Evolutionary conservation across 2,888 invertebrate genomes (phyloP).

Genomic region (Griposia aprilina): DNA sequence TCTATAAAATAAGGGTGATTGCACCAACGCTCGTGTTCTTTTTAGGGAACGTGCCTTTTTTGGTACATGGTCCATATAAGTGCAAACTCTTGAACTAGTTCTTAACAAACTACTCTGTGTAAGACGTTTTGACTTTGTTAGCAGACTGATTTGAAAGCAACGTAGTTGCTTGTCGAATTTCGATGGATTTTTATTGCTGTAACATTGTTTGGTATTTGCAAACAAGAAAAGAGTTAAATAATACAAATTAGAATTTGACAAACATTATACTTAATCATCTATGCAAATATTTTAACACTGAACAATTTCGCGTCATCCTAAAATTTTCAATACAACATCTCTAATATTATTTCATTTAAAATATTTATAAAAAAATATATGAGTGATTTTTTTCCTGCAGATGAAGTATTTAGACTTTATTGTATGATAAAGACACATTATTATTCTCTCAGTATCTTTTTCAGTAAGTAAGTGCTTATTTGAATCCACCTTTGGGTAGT

Average conservation of each 20-base stretch:
- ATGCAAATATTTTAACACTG: background rate
- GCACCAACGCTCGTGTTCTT: constrained; percentile 61
- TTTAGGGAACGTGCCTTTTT: constrained; percentile 60
- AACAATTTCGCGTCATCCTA: background rate
- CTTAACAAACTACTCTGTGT: constrained; percentile 34
- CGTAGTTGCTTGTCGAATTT: constrained; percentile 9
- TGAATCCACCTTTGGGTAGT: background rate
- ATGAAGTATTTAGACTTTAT: background rate
- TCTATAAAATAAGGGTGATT: constrained; percentile 81
- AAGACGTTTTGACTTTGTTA: constrained; percentile 22
- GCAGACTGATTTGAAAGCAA: constrained; percentile 13
- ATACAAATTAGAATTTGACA: background rate
- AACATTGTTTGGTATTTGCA: constrained; percentile 6
- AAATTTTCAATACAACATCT: background rate
- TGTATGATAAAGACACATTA: background rate
- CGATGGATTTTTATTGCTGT: background rate
- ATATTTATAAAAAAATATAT: too few species aligned
- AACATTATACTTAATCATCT: background rate
- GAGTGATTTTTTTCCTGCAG: background rate
- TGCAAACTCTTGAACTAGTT: constrained; percentile 50
- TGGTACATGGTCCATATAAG: constrained; percentile 46
- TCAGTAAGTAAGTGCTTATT: background rate
- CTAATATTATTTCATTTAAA: background rate
- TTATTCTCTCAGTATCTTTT: background rate
- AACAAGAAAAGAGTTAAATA: background rate